Base-by-base conservation (phyloP, 2,797 vertebrate genomes). In the Loriculus beryllinus region DNA sequence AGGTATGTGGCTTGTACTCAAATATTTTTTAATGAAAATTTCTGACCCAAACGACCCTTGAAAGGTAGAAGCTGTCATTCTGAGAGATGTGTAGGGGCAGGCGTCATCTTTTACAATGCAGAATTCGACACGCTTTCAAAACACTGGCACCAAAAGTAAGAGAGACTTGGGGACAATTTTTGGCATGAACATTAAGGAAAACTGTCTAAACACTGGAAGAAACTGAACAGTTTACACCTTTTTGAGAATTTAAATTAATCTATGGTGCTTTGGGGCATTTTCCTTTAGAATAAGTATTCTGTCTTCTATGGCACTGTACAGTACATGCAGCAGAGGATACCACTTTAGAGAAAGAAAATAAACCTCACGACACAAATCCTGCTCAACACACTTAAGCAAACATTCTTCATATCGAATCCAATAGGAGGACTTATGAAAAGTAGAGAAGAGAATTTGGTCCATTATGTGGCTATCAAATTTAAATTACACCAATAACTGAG, bases 11-110 rank as follows among this genome's bases (percentile, higher is more conserved):
- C 91, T 48, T 63, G 87, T 60, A 63, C 67, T 96, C 94, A 95
- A 96, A 92, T 96, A 95, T 96, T 96, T 96, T 95, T 95, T 83
- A 97, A 96, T 96, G 88, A 96, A 96, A 96, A 84, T 60, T 89
- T 96, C 80, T 95, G 80, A 83, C 85, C 93, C 74, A 92, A 56
- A 83, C 40, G 84, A 95, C 89, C 92, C 54, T 75, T 82, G 59
- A 91, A 94, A 96, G 83, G 94, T 92, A 97, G 89, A 92, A 92
- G 56, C 77, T 93, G 85, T 91, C 89, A 69, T 86, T 92, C 79
- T 78, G 86, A 96, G 76, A 92, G 93, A 87, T 15, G 57, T 14
- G 6, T 2, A 29, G 48, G 31, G 75, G 47, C 57, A 85, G 77
- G 67, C 3, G 0, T 91, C 82, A 62, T 69, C 49, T 93, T 95